Percentiles rank a stretch among this genome's conserved stretches.
These are phyloP conservation scores for Coendou prehensilis DNA, from an alignment of 2,797 vertebrate genomes.

Conservation along the genomic window DNA sequence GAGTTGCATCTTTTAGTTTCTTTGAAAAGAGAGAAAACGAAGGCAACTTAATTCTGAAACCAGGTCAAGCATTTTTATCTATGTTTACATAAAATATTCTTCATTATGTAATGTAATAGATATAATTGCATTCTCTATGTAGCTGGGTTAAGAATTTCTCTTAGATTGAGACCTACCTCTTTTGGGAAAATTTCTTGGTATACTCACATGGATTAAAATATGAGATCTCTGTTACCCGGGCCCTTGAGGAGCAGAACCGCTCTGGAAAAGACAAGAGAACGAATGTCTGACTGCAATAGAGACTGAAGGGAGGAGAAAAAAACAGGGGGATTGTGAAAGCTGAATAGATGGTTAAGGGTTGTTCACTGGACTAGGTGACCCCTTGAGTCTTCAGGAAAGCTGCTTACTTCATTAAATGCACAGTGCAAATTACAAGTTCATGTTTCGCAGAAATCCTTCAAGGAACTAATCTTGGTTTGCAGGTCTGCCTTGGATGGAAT, in stretches of 20 bases:
- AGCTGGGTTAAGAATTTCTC: constrained; percentile 45
- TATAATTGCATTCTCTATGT: constrained; percentile 41
- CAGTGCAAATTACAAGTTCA: background rate
- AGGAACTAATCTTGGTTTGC: background rate
- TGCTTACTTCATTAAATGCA: background rate
- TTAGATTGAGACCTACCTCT: constrained; percentile 3
- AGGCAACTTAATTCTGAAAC: constrained; percentile 50
- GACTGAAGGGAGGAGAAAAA: background rate
- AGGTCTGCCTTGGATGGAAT: background rate
- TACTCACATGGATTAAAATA: background rate
- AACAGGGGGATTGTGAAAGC: background rate
- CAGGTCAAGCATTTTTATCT: constrained; percentile 36
- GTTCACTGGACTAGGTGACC: background rate
- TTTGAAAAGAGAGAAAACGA: constrained; percentile 47
- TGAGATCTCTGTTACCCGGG: background rate
- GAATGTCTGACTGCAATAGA: background rate
- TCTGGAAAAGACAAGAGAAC: background rate
- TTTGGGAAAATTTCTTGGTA: background rate
- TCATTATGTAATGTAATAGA: constrained; percentile 53
- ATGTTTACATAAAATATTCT: constrained; percentile 60
- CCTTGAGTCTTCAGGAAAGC: background rate
- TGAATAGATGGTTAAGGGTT: background rate
- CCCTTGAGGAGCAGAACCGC: background rate
- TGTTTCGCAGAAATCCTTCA: background rate
- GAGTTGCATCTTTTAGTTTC: constrained; percentile 12